Percentiles rank a stretch among this genome's conserved stretches.
Evolutionary conservation across 2,113 vertebrate species (phyloP).

Genomic region (Chiloscyllium plagiosum): DNA sequence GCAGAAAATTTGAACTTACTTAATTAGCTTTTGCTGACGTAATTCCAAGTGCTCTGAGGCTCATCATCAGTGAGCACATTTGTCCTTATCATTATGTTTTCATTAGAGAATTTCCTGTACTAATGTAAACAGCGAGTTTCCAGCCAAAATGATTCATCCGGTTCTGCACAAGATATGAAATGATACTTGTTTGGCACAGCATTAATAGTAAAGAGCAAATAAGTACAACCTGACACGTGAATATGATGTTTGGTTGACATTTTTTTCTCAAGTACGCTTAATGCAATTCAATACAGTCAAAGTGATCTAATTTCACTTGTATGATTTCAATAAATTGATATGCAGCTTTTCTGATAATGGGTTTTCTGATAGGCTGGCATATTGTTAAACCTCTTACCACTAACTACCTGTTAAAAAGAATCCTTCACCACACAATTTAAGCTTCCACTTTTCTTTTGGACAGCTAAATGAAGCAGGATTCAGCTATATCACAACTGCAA

Average conservation of each 20-base stretch:
- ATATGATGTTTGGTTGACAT: background rate
- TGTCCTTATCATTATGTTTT: slow-evolving; percentile 29
- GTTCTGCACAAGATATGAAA: slow-evolving; percentile 2
- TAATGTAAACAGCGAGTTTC: background rate
- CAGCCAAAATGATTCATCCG: slow-evolving; percentile 31
- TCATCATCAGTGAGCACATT: slow-evolving; percentile 8
- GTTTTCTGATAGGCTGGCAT: background rate
- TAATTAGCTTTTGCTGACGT: slow-evolving; percentile 22
- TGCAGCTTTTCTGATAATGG: background rate
- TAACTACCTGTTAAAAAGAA: background rate
- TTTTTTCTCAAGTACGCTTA: background rate
- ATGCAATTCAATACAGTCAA: slow-evolving; percentile 4
- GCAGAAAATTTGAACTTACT: background rate
- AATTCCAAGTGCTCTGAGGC: background rate
- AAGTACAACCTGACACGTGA: slow-evolving; percentile 10
- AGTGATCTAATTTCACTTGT: background rate
- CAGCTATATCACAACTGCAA: background rate
- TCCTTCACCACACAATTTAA: background rate
- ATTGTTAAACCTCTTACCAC: background rate
- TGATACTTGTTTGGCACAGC: background rate
- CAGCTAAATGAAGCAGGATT: background rate
- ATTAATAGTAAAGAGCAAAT: background rate
- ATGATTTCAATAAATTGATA: background rate
- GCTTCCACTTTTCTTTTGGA: background rate
- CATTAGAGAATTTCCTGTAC: slow-evolving; percentile 28